A percentile compares a stretch with the other conserved stretches of the same genome.
phyloP scores from a whole-genome alignment of 2,113 vertebrate genomes.

The Dicerorhinus sumatrensis region DNA sequence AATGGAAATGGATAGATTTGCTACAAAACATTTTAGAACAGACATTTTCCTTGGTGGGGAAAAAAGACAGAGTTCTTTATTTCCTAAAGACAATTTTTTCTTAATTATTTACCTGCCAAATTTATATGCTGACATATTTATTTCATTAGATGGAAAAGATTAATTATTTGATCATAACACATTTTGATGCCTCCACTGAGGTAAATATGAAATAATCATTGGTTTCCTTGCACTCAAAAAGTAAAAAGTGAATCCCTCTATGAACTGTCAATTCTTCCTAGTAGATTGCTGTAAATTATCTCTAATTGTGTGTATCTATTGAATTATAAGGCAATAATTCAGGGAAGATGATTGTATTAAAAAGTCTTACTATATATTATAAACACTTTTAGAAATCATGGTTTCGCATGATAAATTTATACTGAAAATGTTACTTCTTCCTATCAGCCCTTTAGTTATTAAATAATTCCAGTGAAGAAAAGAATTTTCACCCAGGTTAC shows the following conservation, averaged over 20 bases:
- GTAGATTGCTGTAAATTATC: background rate
- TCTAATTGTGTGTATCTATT: background rate
- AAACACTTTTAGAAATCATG: background rate
- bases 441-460: background rate
- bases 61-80: background rate
- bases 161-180: background rate
- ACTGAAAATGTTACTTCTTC: background rate
- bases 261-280: background rate
- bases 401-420: background rate
- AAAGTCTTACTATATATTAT: background rate
- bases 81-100: background rate
- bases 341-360: background rate
- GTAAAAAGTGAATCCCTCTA: background rate
- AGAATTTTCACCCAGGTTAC: background rate
- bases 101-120: background rate
- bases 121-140: background rate
- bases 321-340: background rate
- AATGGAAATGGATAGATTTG: background rate
- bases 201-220: background rate
- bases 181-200: background rate
- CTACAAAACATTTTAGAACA: background rate
- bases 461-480: background rate
- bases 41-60: background rate
- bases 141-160: background rate
- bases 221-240: background rate